phyloP scores from a whole-genome alignment of 23 tunicate species.

The Botrylloides violaceus region DNA sequence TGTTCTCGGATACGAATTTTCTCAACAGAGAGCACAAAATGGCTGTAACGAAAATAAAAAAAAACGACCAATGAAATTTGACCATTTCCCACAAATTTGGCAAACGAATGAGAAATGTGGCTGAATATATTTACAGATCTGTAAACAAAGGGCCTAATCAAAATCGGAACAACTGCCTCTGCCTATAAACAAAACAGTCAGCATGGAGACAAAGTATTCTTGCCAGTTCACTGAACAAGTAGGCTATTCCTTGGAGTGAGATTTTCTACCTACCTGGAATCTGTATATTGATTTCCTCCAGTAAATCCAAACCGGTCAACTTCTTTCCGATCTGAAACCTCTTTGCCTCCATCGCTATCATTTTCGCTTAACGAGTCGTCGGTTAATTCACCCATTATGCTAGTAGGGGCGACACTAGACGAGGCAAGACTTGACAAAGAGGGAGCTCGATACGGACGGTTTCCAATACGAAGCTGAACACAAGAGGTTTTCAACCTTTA shows the following conservation, averaged over 20 bases:
- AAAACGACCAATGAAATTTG: not conserved
- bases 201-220: slow-evolving; percentile 1
- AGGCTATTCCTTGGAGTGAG: not conserved
- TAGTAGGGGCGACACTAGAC: slow-evolving; percentile 12
- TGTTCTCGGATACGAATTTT: slow-evolving; percentile 72
- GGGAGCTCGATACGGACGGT: slow-evolving; percentile 14
- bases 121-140: no score
- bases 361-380: slow-evolving; percentile 13
- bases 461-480: slow-evolving; percentile 42
- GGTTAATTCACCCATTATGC: slow-evolving; percentile 18
- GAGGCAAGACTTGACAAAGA: slow-evolving; percentile 20
- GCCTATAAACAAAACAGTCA: no score
- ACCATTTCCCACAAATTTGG: not conserved
- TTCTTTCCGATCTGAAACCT: slow-evolving; percentile 12
- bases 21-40: slow-evolving; percentile 40
- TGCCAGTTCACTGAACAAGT: not conserved
- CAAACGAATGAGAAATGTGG: not conserved
- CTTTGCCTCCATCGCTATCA: slow-evolving; percentile 7
- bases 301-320: slow-evolving; percentile 87
- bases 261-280: slow-evolving; percentile 37
- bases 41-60: slow-evolving; percentile 6
- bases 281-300: slow-evolving; percentile 85
- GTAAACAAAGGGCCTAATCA: no score
- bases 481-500: slow-evolving; percentile 24
- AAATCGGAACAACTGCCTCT: no score